A percentile compares a stretch with the other conserved stretches of the same genome.
Conservation (phyloP, 2,888 invertebrate genomes). For the Rhagophthalmus giganteus region DNA sequence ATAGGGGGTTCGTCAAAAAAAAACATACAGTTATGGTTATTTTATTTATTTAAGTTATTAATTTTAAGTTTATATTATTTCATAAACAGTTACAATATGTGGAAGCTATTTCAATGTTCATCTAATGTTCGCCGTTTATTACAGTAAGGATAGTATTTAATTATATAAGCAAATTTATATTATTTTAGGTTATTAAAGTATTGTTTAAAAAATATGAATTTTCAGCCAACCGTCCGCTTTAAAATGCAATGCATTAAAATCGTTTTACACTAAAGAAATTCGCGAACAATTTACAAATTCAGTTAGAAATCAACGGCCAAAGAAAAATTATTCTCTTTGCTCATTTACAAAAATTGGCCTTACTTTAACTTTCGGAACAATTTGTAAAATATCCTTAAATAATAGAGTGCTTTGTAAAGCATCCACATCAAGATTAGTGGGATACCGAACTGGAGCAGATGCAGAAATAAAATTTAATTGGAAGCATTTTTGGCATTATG, state of each 20-base stretch:
- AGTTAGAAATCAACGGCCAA: constrained; percentile 2
- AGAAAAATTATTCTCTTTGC: constrained; percentile 24
- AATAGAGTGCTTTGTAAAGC: constrained; percentile 41
- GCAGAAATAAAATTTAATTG: constrained; percentile 74
- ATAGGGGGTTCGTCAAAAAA: no score
- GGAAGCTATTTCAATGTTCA: constrained; percentile 34
- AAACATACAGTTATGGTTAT: no score
- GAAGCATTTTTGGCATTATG: constrained; percentile 70
- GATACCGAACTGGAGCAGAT: constrained; percentile 48
- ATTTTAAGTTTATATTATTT: constrained; percentile 3
- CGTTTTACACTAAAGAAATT: constrained; percentile 4
- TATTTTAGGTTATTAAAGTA: constrained; percentile 16
- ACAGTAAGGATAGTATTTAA: constrained; percentile 13
- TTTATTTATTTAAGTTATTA: no score
- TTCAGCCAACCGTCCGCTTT: constrained; percentile 16
- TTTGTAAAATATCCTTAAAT: constrained; percentile 8
- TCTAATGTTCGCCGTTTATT: constrained; percentile 18
- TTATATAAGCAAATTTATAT: constrained; percentile 1
- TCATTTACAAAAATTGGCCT: constrained; percentile 32
- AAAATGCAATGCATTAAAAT: constrained; percentile 17
- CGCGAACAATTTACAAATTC: constrained; percentile 19
- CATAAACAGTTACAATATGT: constrained; percentile 31
- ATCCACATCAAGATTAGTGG: constrained; percentile 45
- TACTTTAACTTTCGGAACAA: constrained; percentile 14
- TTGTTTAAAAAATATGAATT: constrained; percentile 3